phyloP scores from a whole-genome alignment of 2,113 vertebrate species.

The Himantopus leucocephalus region DNA sequence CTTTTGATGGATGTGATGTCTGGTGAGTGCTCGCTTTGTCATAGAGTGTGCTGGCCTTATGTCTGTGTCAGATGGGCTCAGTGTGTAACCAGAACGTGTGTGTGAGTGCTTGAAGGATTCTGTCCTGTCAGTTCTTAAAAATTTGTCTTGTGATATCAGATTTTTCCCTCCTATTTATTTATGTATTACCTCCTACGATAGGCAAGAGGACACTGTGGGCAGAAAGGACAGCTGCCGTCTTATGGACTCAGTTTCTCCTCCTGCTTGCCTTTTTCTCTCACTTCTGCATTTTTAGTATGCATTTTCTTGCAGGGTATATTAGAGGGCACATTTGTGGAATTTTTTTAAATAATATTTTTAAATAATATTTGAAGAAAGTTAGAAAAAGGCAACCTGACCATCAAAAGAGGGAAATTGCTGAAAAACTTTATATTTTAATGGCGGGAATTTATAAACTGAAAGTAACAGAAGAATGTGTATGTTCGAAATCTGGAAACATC shows the following conservation, averaged over 20 bases:
- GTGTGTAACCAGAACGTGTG: not conserved
- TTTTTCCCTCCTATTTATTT: not conserved
- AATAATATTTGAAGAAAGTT: not conserved
- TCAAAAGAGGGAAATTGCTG: not conserved
- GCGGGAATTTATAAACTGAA: not conserved
- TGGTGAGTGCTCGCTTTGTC: not conserved
- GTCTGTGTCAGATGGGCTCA: not conserved
- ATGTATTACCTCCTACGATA: too few relatives aligned
- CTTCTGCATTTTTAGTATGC: not conserved
- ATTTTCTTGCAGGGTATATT: not conserved
- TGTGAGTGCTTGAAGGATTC: not conserved
- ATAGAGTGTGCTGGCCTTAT: not conserved
- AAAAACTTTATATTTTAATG: not conserved
- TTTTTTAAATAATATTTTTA: not conserved
- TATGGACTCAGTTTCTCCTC: not conserved
- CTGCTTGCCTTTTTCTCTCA: not conserved
- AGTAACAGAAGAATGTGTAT: rapidly evolving
- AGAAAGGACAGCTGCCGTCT: not conserved
- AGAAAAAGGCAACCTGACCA: not conserved
- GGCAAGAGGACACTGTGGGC: not conserved
- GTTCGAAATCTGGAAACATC: not conserved
- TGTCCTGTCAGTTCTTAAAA: not conserved
- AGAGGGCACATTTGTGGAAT: not conserved
- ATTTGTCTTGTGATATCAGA: not conserved
- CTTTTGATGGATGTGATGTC: not conserved